These are phyloP conservation scores for Camponotus floridanus DNA, from an alignment of 1,140 invertebrate genomes.

Conservation along the genomic window DNA sequence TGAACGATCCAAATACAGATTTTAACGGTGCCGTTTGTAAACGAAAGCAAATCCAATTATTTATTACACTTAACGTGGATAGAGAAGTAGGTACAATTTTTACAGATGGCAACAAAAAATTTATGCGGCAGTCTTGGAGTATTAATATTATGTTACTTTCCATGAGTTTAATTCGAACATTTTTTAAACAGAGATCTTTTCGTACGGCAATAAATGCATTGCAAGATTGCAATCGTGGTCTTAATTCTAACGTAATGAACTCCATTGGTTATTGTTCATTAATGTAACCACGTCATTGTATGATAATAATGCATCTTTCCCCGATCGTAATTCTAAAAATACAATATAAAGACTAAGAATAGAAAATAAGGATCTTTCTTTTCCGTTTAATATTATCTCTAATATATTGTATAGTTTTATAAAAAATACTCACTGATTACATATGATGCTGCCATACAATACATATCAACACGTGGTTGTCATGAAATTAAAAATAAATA, in stretches of 20 bases:
- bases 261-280: constrained; percentile 72
- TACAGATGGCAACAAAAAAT: constrained; percentile 71
- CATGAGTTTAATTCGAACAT: constrained; percentile 76
- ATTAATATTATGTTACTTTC: constrained; percentile 77
- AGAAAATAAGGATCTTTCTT: no score
- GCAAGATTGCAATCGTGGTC: constrained; percentile 79
- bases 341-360: background rate
- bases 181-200: constrained; percentile 63
- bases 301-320: background rate
- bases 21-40: constrained; percentile 79
- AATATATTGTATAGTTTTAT: constrained; percentile 1
- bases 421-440: background rate
- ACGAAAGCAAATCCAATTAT: constrained; percentile 83
- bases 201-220: constrained; percentile 80
- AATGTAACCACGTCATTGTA: background rate
- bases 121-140: constrained; percentile 70
- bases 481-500: background rate
- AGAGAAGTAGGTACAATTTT: constrained; percentile 81
- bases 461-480: background rate
- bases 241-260: constrained; percentile 81
- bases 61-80: constrained; percentile 77
- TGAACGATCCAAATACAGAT: constrained; percentile 79
- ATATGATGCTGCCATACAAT: background rate
- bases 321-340: background rate
- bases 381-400: background rate